phyloP scores from a whole-genome alignment of 1,140 invertebrate species.

The Neodiprion virginianus region DNA sequence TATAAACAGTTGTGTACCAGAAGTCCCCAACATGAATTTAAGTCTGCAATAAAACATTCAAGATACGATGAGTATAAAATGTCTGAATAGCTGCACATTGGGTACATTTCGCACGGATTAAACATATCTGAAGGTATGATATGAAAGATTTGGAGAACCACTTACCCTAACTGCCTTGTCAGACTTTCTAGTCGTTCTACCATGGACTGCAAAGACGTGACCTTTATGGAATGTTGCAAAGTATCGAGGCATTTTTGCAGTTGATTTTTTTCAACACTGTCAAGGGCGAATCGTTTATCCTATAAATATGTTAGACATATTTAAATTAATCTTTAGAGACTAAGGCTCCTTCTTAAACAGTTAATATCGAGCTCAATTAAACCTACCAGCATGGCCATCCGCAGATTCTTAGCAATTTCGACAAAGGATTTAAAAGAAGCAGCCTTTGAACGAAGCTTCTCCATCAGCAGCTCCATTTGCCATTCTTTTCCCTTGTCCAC shows the following conservation, averaged over 20 bases:
- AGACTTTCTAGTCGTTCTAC: constrained; percentile 91
- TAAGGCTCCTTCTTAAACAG: background rate
- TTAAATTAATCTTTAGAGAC: constrained; percentile 19
- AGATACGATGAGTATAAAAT: constrained; percentile 30
- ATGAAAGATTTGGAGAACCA: constrained; percentile 8
- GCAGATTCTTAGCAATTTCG: constrained; percentile 84
- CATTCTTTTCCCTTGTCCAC: constrained; percentile 73
- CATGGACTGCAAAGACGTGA: constrained; percentile 88
- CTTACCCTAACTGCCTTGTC: constrained; percentile 83
- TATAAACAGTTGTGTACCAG: constrained; percentile 84
- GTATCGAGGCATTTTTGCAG: constrained; percentile 91
- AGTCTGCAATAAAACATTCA: constrained; percentile 66
- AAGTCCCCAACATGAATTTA: constrained; percentile 76
- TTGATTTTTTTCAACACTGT: constrained; percentile 82
- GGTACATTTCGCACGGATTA: too few species aligned
- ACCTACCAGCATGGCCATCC: constrained; percentile 83
- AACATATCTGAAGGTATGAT: too few species aligned
- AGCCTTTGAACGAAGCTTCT: constrained; percentile 82
- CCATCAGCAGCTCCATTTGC: constrained; percentile 85
- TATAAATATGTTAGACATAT: constrained; percentile 48
- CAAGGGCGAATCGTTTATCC: constrained; percentile 85
- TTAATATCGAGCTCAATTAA: background rate
- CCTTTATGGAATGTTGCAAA: constrained; percentile 93
- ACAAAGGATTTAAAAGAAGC: constrained; percentile 76
- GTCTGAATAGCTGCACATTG: too few species aligned